Base-by-base conservation (phyloP, 2,113 vertebrate species). In the Anthoscopus minutus region DNA sequence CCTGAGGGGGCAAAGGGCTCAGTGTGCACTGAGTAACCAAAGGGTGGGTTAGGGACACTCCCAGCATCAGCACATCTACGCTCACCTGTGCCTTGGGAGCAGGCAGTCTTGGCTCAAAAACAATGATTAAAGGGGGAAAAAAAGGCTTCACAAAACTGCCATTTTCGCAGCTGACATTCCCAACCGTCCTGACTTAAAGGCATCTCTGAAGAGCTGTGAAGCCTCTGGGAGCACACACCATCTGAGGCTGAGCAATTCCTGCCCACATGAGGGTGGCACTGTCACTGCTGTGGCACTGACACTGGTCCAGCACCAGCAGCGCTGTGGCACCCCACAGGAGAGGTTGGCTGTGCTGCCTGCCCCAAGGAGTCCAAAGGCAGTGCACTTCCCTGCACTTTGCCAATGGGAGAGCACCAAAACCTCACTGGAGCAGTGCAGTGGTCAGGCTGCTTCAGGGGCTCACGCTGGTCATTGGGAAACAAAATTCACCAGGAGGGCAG, bases 361-460 rank as follows among this genome's bases (percentile, higher is more conserved):
- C 30, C 53, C 13, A 9, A 17, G 0, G 8, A 25, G 15, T 19
- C 40, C 28, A 21, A 47, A 53, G n/a, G n/a, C 61, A 60, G 20
- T 14, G 23, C 16, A 53, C 38, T 20, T 74, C 33, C 11, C 60
- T 28, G 24, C 12, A 10, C 4, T 61, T 16, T 62, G 40, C 25
- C 50, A 47, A 2, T 5, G 20, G 30, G 25, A 42, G 7, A 35
- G 35, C 83, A 73, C 35, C 24, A 44, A 91, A 51, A n/a, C 6
- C 1, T 33, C 71, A 33, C 14, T 0, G 2, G 1, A 45, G 31
- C 3, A 25, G 15, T 9, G 9, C 1, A 5, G 7, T 2, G n/a
- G 50, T 8, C 40, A 33, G 10, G 28, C 4, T 51, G 50, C 15
- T 81, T 27, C 3, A 38, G 24, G 10, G 14, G 30, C 4, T 71